Conservation (phyloP, 1,140 invertebrate species). For the Zophobas morio region DNA sequence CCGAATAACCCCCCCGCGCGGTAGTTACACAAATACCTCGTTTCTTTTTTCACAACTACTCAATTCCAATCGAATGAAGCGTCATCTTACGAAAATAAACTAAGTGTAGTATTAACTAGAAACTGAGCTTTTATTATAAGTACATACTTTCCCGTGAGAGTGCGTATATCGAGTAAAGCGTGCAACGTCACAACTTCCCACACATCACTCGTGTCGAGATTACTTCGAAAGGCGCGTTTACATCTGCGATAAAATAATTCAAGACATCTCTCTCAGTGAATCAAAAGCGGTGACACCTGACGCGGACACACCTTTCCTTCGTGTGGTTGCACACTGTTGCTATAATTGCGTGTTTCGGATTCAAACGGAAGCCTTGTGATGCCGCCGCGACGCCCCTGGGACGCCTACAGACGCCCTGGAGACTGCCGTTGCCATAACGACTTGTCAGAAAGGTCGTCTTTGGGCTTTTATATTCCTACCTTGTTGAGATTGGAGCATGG, state of each 20-base stretch:
- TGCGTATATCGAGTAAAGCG: not conserved
- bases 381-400: conserved; percentile 41
- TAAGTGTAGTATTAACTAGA: no score
- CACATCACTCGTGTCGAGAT: conserved; percentile 15
- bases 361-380: conserved; percentile 27
- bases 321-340: conserved; percentile 27
- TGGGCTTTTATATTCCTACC: conserved; percentile 47
- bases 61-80: no score
- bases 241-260: conserved; percentile 31
- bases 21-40: not conserved
- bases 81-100: no score
- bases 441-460: conserved; percentile 49
- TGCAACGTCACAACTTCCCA: conserved; percentile 10
- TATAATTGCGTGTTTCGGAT: conserved; percentile 37
- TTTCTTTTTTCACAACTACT: no score
- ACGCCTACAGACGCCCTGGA: conserved; percentile 48
- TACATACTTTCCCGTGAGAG: no score
- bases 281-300: conserved; percentile 12
- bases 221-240: conserved; percentile 15
- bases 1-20: not conserved
- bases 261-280: conserved; percentile 1
- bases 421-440: conserved; percentile 52
- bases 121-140: no score
- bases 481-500: conserved; percentile 36
- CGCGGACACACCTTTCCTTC: conserved; percentile 30